Percentiles rank a stretch among this genome's conserved stretches.
Evolutionary conservation across 2,113 vertebrate genomes (phyloP).

Genomic region (Thymallus thymallus): DNA sequence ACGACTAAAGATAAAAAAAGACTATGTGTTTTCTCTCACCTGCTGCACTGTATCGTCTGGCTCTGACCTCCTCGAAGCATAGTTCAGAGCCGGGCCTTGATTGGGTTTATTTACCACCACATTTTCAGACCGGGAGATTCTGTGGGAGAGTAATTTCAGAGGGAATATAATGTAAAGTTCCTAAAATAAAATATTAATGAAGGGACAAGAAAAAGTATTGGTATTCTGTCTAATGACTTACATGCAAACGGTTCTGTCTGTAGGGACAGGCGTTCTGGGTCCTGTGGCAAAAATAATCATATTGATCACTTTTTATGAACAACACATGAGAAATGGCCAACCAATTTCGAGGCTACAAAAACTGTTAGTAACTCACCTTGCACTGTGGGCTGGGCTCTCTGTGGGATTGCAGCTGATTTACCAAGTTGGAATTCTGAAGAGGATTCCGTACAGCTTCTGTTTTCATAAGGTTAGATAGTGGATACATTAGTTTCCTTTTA

Average conservation of each 20-base stretch:
- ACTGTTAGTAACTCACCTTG: constrained; percentile 43
- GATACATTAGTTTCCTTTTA: no score
- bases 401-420: constrained; percentile 67
- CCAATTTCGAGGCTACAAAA: neutral
- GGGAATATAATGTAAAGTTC: neutral
- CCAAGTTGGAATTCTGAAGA: constrained; percentile 66
- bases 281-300: constrained; percentile 40
- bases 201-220: neutral
- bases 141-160: constrained; percentile 30
- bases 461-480: constrained; percentile 10
- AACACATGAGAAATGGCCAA: neutral
- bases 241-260: constrained; percentile 37
- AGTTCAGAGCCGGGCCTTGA: constrained; percentile 69
- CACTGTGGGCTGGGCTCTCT: constrained; percentile 30
- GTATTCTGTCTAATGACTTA: constrained; percentile 45
- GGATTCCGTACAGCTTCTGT: constrained; percentile 53
- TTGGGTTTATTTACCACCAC: neutral
- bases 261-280: constrained; percentile 20
- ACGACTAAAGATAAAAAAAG: neutral
- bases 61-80: constrained; percentile 84
- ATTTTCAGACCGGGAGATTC: constrained; percentile 69
- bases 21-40: constrained; percentile 25
- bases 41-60: constrained; percentile 52
- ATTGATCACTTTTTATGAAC: neutral
- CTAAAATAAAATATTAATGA: neutral